A percentile compares a stretch with the other conserved stretches of the same genome.
Conservation (phyloP, 2,888 invertebrate species). For the Chrysolina haemoptera region DNA sequence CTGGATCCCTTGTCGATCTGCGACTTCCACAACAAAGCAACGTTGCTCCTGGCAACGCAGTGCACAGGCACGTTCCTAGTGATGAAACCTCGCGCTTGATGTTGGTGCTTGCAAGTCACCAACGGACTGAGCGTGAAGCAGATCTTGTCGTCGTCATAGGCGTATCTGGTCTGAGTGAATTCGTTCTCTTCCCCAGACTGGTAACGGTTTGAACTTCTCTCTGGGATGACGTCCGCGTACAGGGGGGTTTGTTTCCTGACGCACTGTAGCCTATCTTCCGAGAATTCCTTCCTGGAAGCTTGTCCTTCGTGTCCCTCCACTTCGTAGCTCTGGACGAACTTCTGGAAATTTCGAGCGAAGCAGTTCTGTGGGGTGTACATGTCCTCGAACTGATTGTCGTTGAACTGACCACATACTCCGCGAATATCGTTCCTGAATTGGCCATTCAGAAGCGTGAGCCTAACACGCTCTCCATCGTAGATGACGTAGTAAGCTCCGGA, state of each 20-base stretch:
- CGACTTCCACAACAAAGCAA: constrained; percentile 62
- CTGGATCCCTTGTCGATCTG: constrained; percentile 71
- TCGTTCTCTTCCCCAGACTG: constrained; percentile 48
- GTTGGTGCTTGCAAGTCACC: constrained; percentile 72
- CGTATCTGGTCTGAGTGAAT: constrained; percentile 72
- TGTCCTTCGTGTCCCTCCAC: constrained; percentile 69
- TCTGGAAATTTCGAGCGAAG: constrained; percentile 71
- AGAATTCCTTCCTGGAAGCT: constrained; percentile 56
- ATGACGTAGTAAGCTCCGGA: constrained; percentile 71
- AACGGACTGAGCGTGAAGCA: constrained; percentile 76
- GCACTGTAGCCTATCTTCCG: constrained; percentile 69
- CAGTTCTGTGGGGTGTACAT: constrained; percentile 74
- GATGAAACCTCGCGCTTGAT: constrained; percentile 61
- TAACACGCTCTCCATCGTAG: constrained; percentile 76
- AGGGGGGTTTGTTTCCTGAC: constrained; percentile 55
- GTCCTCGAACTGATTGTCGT: constrained; percentile 75
- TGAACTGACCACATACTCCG: constrained; percentile 80
- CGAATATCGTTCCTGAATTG: constrained; percentile 73
- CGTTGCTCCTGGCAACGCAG: constrained; percentile 64
- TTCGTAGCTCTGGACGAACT: constrained; percentile 75
- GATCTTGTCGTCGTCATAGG: constrained; percentile 71
- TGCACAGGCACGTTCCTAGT: constrained; percentile 71
- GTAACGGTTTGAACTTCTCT: constrained; percentile 48
- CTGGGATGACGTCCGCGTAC: constrained; percentile 69
- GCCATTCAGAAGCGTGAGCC: constrained; percentile 61